Evolutionary conservation across 2,797 vertebrate genomes (phyloP).

Genomic region (Pipistrellus kuhlii): DNA sequence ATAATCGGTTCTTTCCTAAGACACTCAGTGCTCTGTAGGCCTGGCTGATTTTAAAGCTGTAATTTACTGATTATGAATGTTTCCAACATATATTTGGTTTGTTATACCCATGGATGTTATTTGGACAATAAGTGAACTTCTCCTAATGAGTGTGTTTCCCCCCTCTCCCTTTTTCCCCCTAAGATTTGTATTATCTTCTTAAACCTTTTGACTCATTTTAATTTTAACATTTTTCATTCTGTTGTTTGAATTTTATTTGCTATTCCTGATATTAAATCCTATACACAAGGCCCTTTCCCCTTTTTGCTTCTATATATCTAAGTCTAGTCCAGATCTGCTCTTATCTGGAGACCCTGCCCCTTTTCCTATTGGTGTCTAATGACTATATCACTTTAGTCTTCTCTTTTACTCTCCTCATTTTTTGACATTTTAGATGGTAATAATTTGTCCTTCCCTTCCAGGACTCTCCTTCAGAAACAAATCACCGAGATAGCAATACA

Average conservation of each 20-base stretch:
- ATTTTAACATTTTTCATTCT: background rate
- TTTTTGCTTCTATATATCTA: background rate
- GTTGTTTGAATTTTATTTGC: background rate
- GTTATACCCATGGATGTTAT: background rate
- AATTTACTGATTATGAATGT: conserved; percentile 1
- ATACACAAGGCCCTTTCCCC: background rate
- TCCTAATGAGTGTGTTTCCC: background rate
- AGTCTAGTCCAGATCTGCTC: background rate
- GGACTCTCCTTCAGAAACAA: conserved; percentile 27
- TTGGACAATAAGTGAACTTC: conserved; percentile 18
- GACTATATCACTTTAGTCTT: background rate
- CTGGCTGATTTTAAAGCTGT: background rate
- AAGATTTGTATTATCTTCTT: conserved; percentile 12
- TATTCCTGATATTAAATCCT: background rate
- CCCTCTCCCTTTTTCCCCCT: no score
- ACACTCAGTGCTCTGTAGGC: background rate
- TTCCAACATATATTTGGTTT: conserved; percentile 13
- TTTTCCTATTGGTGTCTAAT: background rate
- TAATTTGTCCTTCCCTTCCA: conserved; percentile 28
- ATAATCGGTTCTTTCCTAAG: background rate
- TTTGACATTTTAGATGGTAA: conserved; percentile 4
- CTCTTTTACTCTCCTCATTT: background rate
- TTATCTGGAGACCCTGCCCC: background rate
- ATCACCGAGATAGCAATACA: conserved; percentile 42
- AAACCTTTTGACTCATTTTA: background rate